phyloP scores from a whole-genome alignment of 2,888 invertebrate species.

The Dexiosoma caninum region DNA sequence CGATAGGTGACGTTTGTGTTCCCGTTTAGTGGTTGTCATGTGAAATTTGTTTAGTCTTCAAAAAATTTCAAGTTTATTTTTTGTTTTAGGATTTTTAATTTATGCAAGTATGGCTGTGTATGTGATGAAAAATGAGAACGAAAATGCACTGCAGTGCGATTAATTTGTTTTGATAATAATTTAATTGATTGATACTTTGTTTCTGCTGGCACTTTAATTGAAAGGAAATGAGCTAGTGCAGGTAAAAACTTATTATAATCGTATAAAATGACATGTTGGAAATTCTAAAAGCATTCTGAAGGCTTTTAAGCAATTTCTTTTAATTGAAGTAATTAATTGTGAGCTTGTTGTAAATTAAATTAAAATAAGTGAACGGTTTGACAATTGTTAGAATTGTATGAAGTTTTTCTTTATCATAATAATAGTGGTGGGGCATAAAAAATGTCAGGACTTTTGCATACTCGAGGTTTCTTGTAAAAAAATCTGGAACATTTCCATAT shows the following conservation, averaged over 20 bases:
- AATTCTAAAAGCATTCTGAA: not conserved
- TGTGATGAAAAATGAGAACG: not conserved
- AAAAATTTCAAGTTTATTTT: not conserved
- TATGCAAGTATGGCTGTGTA: not conserved
- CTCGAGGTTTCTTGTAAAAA: too few relatives aligned
- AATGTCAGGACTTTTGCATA: too few relatives aligned
- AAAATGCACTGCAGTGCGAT: constrained; percentile 20
- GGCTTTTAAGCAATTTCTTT: not conserved
- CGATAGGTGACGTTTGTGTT: not conserved
- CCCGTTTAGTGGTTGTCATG: constrained; percentile 12
- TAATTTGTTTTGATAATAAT: constrained; percentile 52
- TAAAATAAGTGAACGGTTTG: not conserved
- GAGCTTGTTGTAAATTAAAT: not conserved
- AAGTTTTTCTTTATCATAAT: too few relatives aligned
- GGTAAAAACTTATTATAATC: not conserved
- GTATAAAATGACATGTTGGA: not conserved
- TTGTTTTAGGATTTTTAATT: too few relatives aligned
- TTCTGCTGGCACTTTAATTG: constrained; percentile 13
- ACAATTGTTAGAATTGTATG: too few relatives aligned
- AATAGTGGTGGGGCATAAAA: too few relatives aligned
- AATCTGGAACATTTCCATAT: too few relatives aligned
- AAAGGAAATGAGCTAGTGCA: not conserved
- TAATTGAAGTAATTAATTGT: constrained; percentile 31
- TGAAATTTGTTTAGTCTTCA: not conserved
- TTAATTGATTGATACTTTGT: constrained; percentile 50